phyloP scores from a whole-genome alignment of 2,888 invertebrate species.

The Lasioglossum figueresi region DNA sequence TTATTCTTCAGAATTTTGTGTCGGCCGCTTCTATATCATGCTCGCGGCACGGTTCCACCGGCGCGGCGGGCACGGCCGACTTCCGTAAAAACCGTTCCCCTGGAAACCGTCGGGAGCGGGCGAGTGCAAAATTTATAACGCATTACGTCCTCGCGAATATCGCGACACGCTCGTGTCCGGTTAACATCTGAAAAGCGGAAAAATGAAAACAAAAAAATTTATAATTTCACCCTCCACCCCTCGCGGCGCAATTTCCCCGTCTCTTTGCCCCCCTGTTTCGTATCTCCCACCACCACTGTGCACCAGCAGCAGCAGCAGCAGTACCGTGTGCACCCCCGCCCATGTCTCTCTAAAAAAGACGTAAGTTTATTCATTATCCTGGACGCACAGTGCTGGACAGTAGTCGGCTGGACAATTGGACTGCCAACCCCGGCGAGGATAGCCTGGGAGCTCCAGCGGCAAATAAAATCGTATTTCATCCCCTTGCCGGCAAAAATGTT shows the following conservation, averaged over 20 bases:
- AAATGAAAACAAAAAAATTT: slow-evolving; percentile 10
- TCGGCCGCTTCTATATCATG: slow-evolving; percentile 49
- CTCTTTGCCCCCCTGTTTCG: slow-evolving; percentile 8
- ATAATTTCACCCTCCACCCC: background rate
- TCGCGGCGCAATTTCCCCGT: background rate
- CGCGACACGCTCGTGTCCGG: slow-evolving; percentile 35
- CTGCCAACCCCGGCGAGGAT: slow-evolving; percentile 75
- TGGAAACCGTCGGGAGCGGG: slow-evolving; percentile 38
- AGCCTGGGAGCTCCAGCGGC: slow-evolving; percentile 75
- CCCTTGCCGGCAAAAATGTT: slow-evolving; percentile 81
- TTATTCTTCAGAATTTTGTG: slow-evolving; percentile 62
- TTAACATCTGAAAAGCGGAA: slow-evolving; percentile 33
- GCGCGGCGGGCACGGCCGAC: slow-evolving; percentile 28
- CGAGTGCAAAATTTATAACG: slow-evolving; percentile 54
- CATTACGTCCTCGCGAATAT: slow-evolving; percentile 49
- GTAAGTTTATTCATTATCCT: slow-evolving; percentile 76
- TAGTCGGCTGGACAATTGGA: slow-evolving; percentile 74
- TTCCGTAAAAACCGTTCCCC: slow-evolving; percentile 39
- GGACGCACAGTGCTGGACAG: slow-evolving; percentile 67
- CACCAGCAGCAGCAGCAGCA: background rate
- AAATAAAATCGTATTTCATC: slow-evolving; percentile 84
- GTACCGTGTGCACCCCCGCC: slow-evolving; percentile 13
- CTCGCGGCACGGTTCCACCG: slow-evolving; percentile 27
- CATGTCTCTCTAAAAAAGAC: slow-evolving; percentile 66
- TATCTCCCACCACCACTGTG: slow-evolving; percentile 24